phyloP scores from a whole-genome alignment of 2,888 invertebrate species.

The Ectropis crepuscularia region DNA sequence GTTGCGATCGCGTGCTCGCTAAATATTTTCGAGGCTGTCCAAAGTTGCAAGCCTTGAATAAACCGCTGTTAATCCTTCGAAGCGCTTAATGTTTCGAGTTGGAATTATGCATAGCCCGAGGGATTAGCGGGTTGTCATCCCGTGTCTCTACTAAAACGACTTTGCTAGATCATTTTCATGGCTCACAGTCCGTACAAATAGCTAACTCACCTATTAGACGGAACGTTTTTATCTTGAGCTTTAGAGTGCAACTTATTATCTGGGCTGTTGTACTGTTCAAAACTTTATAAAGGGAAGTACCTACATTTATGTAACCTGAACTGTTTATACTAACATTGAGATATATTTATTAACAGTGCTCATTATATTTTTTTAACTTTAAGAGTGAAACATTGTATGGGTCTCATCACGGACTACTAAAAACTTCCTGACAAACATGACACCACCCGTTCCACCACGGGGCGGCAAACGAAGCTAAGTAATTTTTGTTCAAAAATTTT shows the following conservation, averaged over 20 bases:
- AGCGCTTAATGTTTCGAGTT: slow-evolving; percentile 75
- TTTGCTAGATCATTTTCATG: slow-evolving; percentile 69
- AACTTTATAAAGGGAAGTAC: too few relatives aligned
- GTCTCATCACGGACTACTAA: too few relatives aligned
- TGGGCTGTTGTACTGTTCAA: slow-evolving; percentile 31
- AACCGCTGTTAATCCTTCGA: slow-evolving; percentile 73
- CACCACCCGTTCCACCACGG: too few relatives aligned
- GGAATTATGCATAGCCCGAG: slow-evolving; percentile 78
- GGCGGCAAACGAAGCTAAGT: too few relatives aligned
- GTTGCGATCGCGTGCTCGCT: slow-evolving; percentile 38
- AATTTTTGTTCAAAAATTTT: too few relatives aligned
- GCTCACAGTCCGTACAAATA: slow-evolving; percentile 59
- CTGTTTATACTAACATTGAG: too few relatives aligned
- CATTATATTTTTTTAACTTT: too few relatives aligned
- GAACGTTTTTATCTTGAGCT: slow-evolving; percentile 42
- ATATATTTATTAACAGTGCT: too few relatives aligned
- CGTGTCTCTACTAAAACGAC: slow-evolving; percentile 64
- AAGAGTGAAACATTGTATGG: too few relatives aligned
- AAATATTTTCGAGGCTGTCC: slow-evolving; percentile 38
- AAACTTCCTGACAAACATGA: too few relatives aligned
- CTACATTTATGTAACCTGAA: too few relatives aligned
- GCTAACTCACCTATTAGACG: slow-evolving; percentile 42
- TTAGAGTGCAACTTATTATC: slow-evolving; percentile 25
- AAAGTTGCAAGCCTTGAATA: slow-evolving; percentile 70
- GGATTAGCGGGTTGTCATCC: slow-evolving; percentile 79